Evolutionary conservation across 2,113 vertebrate species (phyloP).

Genomic region (Podarcis muralis): DNA sequence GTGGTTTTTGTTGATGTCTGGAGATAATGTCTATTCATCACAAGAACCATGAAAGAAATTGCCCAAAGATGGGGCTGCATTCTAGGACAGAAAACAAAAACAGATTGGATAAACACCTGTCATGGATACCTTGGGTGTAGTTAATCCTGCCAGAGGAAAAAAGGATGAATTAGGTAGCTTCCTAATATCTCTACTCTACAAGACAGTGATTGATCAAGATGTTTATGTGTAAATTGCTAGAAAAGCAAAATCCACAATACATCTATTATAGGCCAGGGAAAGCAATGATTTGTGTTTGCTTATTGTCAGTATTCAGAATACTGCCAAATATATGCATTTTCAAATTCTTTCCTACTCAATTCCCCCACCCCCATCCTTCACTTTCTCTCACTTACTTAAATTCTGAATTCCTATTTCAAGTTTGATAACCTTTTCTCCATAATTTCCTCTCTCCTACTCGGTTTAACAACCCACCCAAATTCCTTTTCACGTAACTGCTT

Average conservation of each 20-base stretch:
- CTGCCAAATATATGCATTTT: conserved; percentile 16
- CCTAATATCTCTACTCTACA: not conserved
- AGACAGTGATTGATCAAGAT: conserved; percentile 11
- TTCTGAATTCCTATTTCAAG: conserved; percentile 29
- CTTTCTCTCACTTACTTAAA: conserved; percentile 19
- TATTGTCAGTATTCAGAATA: not conserved
- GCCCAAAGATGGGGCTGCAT: conserved; percentile 35
- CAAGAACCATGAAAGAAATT: conserved; percentile 47
- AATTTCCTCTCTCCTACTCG: conserved; percentile 27
- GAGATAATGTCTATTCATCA: conserved; percentile 18
- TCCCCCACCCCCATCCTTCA: not conserved
- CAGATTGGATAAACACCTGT: not conserved
- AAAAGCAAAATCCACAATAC: conserved; percentile 28
- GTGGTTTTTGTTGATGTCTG: not conserved
- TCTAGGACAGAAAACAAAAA: not conserved
- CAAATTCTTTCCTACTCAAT: conserved; percentile 18
- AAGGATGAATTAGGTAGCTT: not conserved
- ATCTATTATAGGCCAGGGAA: conserved; percentile 18
- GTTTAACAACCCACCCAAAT: conserved; percentile 12
- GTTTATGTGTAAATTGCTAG: conserved; percentile 1
- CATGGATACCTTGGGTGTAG: not conserved
- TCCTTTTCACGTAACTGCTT: conserved; percentile 24
- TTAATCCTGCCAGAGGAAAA: not conserved
- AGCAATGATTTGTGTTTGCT: not conserved
- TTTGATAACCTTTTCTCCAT: conserved; percentile 8